Evolutionary conservation across 2,888 invertebrate species (phyloP).

Genomic region (Troides oblongomaculatus): DNA sequence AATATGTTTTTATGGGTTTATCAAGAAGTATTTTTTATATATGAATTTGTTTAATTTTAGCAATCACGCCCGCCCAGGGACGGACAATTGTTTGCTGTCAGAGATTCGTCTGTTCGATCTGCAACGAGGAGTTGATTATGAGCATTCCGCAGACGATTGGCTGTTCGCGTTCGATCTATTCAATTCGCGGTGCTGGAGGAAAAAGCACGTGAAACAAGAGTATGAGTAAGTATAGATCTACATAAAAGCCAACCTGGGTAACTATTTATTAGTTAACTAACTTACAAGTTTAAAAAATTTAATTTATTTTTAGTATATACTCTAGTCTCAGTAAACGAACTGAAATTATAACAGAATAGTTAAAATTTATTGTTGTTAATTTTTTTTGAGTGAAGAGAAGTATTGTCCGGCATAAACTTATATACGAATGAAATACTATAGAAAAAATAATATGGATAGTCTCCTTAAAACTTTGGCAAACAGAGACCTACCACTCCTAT

Average conservation of each 20-base stretch:
- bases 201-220: constrained; percentile 48
- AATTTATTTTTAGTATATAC: background rate
- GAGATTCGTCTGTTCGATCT: constrained; percentile 89
- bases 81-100: constrained; percentile 87
- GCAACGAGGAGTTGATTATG: constrained; percentile 86
- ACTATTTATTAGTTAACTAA: background rate
- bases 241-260: background rate
- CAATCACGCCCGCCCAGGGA: constrained; percentile 52
- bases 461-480: constrained; percentile 10
- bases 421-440: constrained; percentile 64
- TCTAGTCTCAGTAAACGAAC: background rate
- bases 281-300: background rate
- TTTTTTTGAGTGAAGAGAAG: constrained; percentile 62
- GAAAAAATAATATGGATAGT: constrained; percentile 55
- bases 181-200: constrained; percentile 84
- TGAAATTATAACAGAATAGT: background rate
- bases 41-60: constrained; percentile 39
- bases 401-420: constrained; percentile 72
- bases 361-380: background rate
- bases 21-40: background rate
- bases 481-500: no score
- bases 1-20: no score
- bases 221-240: constrained; percentile 55
- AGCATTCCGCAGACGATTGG: constrained; percentile 84
- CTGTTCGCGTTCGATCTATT: constrained; percentile 89